phyloP scores from a whole-genome alignment of 2,113 vertebrate genomes.

The Bungarus multicinctus region DNA sequence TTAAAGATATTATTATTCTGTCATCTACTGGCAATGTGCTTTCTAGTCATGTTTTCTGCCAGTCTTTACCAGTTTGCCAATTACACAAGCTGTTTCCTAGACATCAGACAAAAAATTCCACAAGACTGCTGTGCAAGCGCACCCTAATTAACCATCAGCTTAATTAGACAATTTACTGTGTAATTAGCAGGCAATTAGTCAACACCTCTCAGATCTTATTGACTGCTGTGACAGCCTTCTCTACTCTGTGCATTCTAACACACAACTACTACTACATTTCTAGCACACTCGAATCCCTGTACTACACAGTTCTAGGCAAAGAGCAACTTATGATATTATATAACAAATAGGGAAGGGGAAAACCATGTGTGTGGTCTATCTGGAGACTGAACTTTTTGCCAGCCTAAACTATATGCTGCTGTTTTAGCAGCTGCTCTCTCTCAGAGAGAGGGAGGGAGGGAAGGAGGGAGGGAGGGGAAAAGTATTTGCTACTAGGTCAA shows the following conservation, averaged over 20 bases:
- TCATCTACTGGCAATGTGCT: slow-evolving; percentile 72
- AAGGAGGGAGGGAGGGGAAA: too few relatives aligned
- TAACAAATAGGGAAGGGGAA: slow-evolving; percentile 53
- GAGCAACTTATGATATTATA: slow-evolving; percentile 62
- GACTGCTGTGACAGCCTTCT: slow-evolving; percentile 91
- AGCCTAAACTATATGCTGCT: slow-evolving; percentile 38
- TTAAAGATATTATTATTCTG: slow-evolving; percentile 72
- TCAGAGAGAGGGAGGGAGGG: too few relatives aligned
- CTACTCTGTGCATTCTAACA: slow-evolving; percentile 79
- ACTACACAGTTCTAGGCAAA: slow-evolving; percentile 44
- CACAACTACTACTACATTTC: slow-evolving; percentile 70
- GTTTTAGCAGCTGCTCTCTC: slow-evolving; percentile 36
- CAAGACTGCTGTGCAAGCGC: slow-evolving; percentile 88
- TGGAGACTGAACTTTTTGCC: slow-evolving; percentile 65
- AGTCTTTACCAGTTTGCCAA: slow-evolving; percentile 86
- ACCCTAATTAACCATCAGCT: slow-evolving; percentile 93
- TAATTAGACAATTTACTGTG: slow-evolving; percentile 98
- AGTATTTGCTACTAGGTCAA: slow-evolving; percentile 8
- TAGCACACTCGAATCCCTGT: slow-evolving; percentile 45
- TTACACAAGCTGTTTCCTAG: slow-evolving; percentile 87
- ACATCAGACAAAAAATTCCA: slow-evolving; percentile 85
- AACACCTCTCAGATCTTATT: slow-evolving; percentile 89
- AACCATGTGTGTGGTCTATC: slow-evolving; percentile 68
- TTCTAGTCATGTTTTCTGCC: slow-evolving; percentile 76
- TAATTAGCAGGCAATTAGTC: slow-evolving; percentile 97